phyloP scores from a whole-genome alignment of 2,797 vertebrate species.

The Orientallactaga sibirica region DNA sequence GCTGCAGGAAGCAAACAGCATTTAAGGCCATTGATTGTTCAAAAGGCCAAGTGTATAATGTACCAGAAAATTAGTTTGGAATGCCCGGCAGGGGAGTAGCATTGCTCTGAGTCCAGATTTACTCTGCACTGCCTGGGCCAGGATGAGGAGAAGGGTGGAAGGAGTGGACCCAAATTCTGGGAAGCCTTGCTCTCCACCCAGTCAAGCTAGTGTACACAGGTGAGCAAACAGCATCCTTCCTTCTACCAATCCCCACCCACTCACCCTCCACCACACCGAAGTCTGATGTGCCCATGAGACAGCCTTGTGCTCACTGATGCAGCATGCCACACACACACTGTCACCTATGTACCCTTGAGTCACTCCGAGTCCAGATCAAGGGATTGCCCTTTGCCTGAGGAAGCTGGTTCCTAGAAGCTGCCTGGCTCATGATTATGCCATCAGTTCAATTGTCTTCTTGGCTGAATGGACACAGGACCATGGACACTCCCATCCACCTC shows the following conservation, averaged over 20 bases:
- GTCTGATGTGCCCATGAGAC: not conserved
- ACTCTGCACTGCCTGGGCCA: conserved; percentile 52
- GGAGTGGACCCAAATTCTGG: not conserved
- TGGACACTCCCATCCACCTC: not conserved
- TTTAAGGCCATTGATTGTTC: conserved; percentile 85
- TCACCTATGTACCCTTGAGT: not conserved
- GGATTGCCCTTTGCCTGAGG: not conserved
- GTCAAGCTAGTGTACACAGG: not conserved
- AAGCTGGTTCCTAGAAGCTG: not conserved
- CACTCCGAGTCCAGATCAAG: not conserved
- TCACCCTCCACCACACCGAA: not conserved
- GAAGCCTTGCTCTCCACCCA: not conserved
- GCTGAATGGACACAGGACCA: conserved; percentile 1
- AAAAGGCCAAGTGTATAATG: conserved; percentile 88
- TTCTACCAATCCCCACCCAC: not conserved
- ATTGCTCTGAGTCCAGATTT: conserved; percentile 69
- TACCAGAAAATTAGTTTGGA: conserved; percentile 88
- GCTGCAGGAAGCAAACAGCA: conserved; percentile 85
- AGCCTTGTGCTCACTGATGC: not conserved
- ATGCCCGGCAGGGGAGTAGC: conserved; percentile 80
- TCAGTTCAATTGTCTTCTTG: not conserved
- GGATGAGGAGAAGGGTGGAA: not conserved
- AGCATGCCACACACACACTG: too few relatives aligned
- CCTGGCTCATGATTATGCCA: too few relatives aligned
- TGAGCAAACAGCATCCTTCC: not conserved